Conservation (phyloP, 2,113 vertebrate genomes). For the Callorhinus ursinus region DNA sequence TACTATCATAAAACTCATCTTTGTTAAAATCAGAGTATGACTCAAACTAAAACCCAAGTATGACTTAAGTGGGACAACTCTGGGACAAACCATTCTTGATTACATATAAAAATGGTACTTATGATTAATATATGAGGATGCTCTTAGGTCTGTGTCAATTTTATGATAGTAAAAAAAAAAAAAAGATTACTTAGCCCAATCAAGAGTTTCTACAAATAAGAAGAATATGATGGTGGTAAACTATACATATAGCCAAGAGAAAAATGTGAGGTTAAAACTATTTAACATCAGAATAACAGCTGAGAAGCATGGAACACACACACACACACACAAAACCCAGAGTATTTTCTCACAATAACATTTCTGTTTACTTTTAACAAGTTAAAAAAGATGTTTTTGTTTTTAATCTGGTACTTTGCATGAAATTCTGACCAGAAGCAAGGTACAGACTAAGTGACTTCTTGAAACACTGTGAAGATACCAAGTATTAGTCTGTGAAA, state of each 20-base stretch:
- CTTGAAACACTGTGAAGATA: neutral
- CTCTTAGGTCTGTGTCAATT: neutral
- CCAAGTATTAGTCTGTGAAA: slow-evolving; percentile 57
- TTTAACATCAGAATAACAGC: neutral
- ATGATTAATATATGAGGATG: neutral
- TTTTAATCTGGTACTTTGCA: neutral
- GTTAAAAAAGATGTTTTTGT: neutral
- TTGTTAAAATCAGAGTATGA: neutral
- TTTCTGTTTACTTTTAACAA: neutral
- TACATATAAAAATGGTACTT: neutral
- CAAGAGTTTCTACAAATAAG: neutral
- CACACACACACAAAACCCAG: neutral
- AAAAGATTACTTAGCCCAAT: neutral
- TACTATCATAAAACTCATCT: neutral
- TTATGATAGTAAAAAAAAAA: neutral
- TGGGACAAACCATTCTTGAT: neutral
- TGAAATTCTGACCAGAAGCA: slow-evolving; percentile 34
- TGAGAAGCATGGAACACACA: neutral
- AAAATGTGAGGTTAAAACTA: neutral
- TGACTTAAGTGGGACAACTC: neutral
- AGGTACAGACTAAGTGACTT: slow-evolving; percentile 51
- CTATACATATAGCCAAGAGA: neutral
- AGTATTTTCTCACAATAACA: neutral
- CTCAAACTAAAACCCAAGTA: neutral
- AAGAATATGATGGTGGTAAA: neutral